Base-by-base conservation (phyloP, 2,888 invertebrate species). In the Sphecodes monilicornis region DNA sequence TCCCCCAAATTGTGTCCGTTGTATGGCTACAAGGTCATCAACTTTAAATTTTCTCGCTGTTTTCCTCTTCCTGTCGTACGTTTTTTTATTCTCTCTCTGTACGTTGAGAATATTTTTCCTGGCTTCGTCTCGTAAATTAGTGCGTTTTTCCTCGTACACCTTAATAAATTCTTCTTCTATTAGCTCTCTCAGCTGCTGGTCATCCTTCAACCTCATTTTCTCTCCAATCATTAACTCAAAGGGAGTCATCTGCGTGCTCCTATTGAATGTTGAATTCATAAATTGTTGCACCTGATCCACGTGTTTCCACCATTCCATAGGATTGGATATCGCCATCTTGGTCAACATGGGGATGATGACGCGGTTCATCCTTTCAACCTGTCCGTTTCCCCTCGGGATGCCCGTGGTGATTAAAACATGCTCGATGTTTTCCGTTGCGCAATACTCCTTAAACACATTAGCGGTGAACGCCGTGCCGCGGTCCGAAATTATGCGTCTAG, bases 81-180 rank as follows among this genome's bases (percentile, higher is more conserved):
- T 50, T 11, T 50, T 22, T 36, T 11, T 50, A 50, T 50, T 50
- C 50, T 50, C 50, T 13, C 50, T 50, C 50, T 50, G 50, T 6
- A 50, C 10, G 50, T 50, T 50, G 50, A 50, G 10, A 50, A 50
- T 50, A 50, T 50, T 50, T 11, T 50, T 50, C 50, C 50, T 50
- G 50, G 8, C 50, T 50, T 50, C 50, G 50, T 50, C 50, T 50
- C 50, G 50, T 50, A 50, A 50, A 50, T 50, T 50, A 50, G 50
- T 50, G 50, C 50, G 50, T 11, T 50, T 50, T 50, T 50, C 50
- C 10, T 50, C 50, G 50, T 50, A 50, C 22, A 50, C 50, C 50
- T 50, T 50, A 50, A 50, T 50, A 50, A 50, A 50, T 50, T 50
- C 50, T 50, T 50, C 50, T 50, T 50, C n/a, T 50, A 50, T 50